phyloP scores from a whole-genome alignment of 2,888 invertebrate genomes.

The Lapara coniferarum region DNA sequence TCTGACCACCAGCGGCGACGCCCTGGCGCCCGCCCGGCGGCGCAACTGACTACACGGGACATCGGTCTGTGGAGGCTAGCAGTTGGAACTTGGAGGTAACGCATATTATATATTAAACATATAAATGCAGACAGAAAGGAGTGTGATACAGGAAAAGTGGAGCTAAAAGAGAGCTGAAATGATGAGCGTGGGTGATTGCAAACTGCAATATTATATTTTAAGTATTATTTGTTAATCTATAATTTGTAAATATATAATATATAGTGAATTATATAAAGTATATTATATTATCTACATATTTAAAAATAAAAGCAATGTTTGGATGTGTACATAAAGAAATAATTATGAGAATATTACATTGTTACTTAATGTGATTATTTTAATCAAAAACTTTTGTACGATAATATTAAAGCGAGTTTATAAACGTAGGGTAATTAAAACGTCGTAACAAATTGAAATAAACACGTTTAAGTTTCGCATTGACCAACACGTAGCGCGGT shows the following conservation, averaged over 20 bases:
- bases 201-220: constrained; percentile 79
- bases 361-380: constrained; percentile 77
- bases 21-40: background rate
- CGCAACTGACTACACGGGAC: constrained; percentile 8
- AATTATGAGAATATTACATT: constrained; percentile 64
- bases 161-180: constrained; percentile 37
- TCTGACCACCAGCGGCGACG: background rate
- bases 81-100: constrained; percentile 2
- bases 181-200: constrained; percentile 65
- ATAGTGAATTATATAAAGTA: constrained; percentile 55
- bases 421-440: constrained; percentile 42
- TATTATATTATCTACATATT: constrained; percentile 56
- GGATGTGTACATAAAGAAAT: constrained; percentile 72
- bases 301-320: constrained; percentile 72
- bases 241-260: constrained; percentile 67
- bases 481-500: constrained; percentile 46
- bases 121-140: constrained; percentile 27
- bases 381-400: constrained; percentile 66
- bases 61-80: background rate
- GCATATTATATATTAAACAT: background rate
- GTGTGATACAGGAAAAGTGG: constrained; percentile 35
- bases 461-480: constrained; percentile 39
- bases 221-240: constrained; percentile 65
- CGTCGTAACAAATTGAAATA: constrained; percentile 40
- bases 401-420: constrained; percentile 53